Conservation (phyloP, 2,113 vertebrate genomes). For the Dipodomys stephensi region DNA sequence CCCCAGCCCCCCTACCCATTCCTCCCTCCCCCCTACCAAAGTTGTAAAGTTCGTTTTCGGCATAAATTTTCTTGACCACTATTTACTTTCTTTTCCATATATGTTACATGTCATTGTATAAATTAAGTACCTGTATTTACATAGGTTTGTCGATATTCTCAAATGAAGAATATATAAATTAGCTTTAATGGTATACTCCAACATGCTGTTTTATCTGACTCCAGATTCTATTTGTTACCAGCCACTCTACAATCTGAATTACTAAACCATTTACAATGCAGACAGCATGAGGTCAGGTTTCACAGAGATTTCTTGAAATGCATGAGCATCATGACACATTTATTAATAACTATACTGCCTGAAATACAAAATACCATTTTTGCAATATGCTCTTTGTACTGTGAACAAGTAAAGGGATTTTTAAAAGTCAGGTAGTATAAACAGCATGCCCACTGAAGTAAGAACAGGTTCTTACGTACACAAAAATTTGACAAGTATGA, state of each 20-base stretch:
- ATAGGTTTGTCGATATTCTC: not conserved
- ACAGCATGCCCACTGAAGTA: not conserved
- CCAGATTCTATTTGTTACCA: constrained; percentile 40
- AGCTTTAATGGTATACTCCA: not conserved
- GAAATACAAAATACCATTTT: constrained; percentile 34
- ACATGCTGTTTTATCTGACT: constrained; percentile 28
- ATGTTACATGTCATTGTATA: not conserved
- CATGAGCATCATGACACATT: not conserved
- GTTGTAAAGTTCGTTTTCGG: too few species aligned
- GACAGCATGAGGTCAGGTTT: constrained; percentile 24
- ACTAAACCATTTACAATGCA: constrained; percentile 48
- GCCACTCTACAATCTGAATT: not conserved
- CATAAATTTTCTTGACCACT: not conserved
- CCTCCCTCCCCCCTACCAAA: too few species aligned
- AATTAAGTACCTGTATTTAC: not conserved
- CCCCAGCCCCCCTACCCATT: too few species aligned
- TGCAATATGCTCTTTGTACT: constrained; percentile 19
- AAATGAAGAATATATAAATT: constrained; percentile 49
- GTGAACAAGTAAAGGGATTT: constrained; percentile 30
- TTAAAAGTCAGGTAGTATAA: not conserved
- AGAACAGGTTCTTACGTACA: not conserved
- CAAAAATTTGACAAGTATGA: constrained; percentile 37
- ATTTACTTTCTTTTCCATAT: constrained; percentile 8
- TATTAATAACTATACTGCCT: constrained; percentile 42
- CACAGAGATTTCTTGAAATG: constrained; percentile 49